Evolutionary conservation across 35 echinoderm and acorn worm species (phyloP), one percentile per base, ranked within the genome.

Genomic region (Diadema setosum): DNA sequence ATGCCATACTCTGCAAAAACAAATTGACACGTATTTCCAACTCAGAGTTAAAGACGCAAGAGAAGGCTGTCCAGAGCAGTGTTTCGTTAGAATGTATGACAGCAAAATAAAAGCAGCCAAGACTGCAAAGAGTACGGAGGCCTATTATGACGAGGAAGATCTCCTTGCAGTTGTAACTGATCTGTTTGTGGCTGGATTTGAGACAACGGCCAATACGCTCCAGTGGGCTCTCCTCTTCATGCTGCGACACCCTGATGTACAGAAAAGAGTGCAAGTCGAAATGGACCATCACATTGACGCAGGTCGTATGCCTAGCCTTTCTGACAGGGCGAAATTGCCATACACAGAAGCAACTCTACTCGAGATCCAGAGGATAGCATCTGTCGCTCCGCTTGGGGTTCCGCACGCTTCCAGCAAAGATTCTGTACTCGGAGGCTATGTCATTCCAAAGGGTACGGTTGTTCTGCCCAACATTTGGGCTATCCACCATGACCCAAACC

Each of bases 271-370:
- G 5, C 89, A 85, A 37, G 61, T 67, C 17, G 89, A 91, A 85
- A 45, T 91, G 2, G 82, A 91, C 46, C 5, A 63, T 16, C 42
- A 35, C 6, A 46, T 91, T 5, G 89, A 82, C 9, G 5, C 5
- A 50, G 89, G 61, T 31, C 31, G 60, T 21, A 35, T 81, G 48
- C 87, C 87, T 4, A 81, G 70, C 31, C 24, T 81, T 12, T 17
- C 11, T 15, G 70, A 89, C 39, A 81, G 31, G 37, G 6, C 73
- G 23, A 60, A 64, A 3, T 64, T 89, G 25, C 88, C 88, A 3
- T 90, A 90, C 61, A 95, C 93, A 0, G 31, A 95, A 21, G 93
- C 93, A 36, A 67, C 78, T 15, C 43, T 95, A 17, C 65, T 95
- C 4, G 93, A 95, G 27, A 74, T 95, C 5, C 84, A 85, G 57